Evolutionary conservation across 2,797 vertebrate genomes (phyloP), one percentile per base, ranked within the genome.

Genomic region (Ispidina picta): DNA sequence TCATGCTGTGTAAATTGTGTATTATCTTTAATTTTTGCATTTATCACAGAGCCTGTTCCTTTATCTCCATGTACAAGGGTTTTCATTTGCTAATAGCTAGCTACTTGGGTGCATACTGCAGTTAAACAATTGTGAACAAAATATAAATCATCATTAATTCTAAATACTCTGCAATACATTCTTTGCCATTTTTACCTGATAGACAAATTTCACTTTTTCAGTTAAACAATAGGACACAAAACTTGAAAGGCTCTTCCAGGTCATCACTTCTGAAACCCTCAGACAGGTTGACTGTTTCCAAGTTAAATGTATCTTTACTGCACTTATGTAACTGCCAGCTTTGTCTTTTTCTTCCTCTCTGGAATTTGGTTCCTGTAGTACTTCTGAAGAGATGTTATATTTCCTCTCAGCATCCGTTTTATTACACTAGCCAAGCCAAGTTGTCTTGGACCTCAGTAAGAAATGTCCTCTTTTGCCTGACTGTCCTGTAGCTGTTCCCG

Each of bases 261-360:
- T 78, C 6, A 1, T 84, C 54, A 41, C 58, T 74, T 92, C 39
- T 59, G 85, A 91, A 83, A 1, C 41, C 8, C 31, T 89, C 58
- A 84, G 68, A 89, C 9, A 75, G 52, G 29, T 37, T 87, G 66
- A 44, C 69, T 83, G 48, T 60, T 94, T 87, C 75, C 43, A 92
- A 64, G 70, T 63, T 90, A 94, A 83, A 94, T 81, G 92, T 94
- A 71, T 94, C 49, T 71, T 88, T 77, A 85, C 52, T 83, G 55
- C 33, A 58, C 54, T 95, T 92, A 88, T 7, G 10, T 80, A 94
- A 91, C 72, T 7, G 33, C 73, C 73, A 90, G 59, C 44, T 94
- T 95, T 89, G 86, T 70, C 82, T 76, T 94, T 89, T 87, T 66
- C 65, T 93, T 90, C 48, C 35, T 55, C 70, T 94, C 90, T 28